Evolutionary conservation across 1,140 invertebrate species (phyloP), one percentile per base, ranked within the genome.

Genomic region (Calycopis cecrops): DNA sequence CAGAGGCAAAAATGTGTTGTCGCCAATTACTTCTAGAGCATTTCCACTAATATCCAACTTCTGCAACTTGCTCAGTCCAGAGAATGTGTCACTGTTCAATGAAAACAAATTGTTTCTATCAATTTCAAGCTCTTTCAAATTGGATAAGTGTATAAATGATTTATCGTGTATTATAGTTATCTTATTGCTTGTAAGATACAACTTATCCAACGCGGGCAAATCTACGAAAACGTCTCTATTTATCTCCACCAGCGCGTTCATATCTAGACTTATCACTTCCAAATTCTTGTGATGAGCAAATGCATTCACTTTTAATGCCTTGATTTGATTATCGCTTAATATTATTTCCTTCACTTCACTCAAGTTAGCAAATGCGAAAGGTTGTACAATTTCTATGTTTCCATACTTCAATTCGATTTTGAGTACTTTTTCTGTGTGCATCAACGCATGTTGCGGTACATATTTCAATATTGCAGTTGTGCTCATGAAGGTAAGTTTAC

Each of bases 1-100:
- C 61, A 95, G 85, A 57, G 95, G 93, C 4, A 91, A 83, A 81
- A 96, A 96, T 9, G 91, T 93, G 35, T 91, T 89, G 21, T 94
- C 93, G 0, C 92, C 92, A 42, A 96, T 90, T 52, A 93, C 92
- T 48, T 91, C 90, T 21, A 96, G 88, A 56, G 85, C 83, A 69
- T 96, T 95, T 7, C 87, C 81, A 3, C 91, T 90, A 14, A 95
- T 72, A 58, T 94, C 91, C 1, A 95, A 84, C 42, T 90, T 88
- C 57, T 88, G 85, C 18, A 96, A 82, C 57, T 90, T 91, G 21
- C 85, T 88, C 59, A 95, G 73, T 7, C 93, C 92, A 7, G 89
- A 85, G 70, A 95, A 95, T 16, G 91, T 92, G 37, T 94, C 93
- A 28, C 89, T 90, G 1, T 92, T 92, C 52, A 94, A 69, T 4